A percentile compares a stretch with the other conserved stretches of the same genome.
Conservation (phyloP, 2,113 vertebrate species). For the Tragelaphus scriptus region DNA sequence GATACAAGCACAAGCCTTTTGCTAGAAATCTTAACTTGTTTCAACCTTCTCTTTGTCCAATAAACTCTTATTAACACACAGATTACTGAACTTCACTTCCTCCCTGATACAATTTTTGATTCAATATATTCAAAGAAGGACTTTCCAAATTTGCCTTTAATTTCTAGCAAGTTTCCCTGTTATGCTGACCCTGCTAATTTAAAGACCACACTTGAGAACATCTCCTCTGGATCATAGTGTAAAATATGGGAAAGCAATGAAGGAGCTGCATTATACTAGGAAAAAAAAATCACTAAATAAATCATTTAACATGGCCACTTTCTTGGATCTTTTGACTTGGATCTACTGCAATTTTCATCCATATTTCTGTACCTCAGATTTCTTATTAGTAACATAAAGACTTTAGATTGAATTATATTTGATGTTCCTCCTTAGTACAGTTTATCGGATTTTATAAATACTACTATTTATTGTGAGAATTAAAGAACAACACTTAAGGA, state of each 20-base stretch:
- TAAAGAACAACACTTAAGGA: background rate
- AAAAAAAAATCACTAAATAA: background rate
- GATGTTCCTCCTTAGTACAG: background rate
- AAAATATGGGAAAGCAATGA: background rate
- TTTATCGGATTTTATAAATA: background rate
- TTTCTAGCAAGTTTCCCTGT: background rate
- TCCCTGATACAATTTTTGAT: background rate
- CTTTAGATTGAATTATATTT: background rate
- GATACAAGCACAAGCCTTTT: background rate
- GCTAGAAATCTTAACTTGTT: background rate
- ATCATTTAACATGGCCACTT: background rate
- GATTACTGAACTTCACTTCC: background rate
- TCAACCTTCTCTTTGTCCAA: background rate
- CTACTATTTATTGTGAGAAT: background rate
- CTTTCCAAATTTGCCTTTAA: background rate
- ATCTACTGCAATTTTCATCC: background rate
- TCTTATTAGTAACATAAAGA: background rate
- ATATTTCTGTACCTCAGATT: background rate
- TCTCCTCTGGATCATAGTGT: background rate
- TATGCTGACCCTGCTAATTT: background rate
- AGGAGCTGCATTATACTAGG: background rate
- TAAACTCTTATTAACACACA: background rate
- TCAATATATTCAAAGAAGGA: background rate
- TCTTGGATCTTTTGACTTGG: background rate
- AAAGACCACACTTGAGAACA: background rate